Evolutionary conservation across 1,140 invertebrate genomes (phyloP).

Genomic region (Drosophila micromelanica): DNA sequence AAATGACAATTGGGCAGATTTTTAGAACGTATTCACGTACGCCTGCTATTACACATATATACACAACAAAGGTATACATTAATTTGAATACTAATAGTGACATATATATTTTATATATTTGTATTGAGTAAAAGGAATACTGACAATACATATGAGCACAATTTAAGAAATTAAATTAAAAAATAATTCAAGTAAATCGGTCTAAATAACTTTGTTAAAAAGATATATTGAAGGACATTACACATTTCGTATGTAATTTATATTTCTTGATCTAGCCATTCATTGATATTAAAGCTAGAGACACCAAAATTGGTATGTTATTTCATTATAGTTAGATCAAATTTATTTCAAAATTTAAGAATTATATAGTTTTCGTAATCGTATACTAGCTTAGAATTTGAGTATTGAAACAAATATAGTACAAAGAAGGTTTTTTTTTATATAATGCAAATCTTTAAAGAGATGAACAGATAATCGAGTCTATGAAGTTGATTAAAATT

Average conservation of each 20-base stretch:
- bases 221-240: background rate
- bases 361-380: conserved; percentile 4
- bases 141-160: conserved; percentile 4
- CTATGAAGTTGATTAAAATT: background rate
- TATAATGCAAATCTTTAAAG: background rate
- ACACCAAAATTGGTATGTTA: conserved; percentile 1
- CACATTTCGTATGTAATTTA: no score
- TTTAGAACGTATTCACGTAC: conserved; percentile 15
- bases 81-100: background rate
- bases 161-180: background rate
- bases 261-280: background rate
- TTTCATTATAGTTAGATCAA: background rate
- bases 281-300: background rate
- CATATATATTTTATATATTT: no score
- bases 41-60: background rate
- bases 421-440: background rate
- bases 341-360: background rate
- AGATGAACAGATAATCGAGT: background rate
- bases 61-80: background rate
- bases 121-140: background rate
- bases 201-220: background rate
- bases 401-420: background rate
- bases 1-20: background rate
- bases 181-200: background rate
- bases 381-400: conserved; percentile 5